A percentile compares a stretch with the other conserved stretches of the same genome.
These are phyloP conservation scores for Gymnoscopelus braueri DNA, from an alignment of 2,797 vertebrate genomes.

Conservation along the genomic window DNA sequence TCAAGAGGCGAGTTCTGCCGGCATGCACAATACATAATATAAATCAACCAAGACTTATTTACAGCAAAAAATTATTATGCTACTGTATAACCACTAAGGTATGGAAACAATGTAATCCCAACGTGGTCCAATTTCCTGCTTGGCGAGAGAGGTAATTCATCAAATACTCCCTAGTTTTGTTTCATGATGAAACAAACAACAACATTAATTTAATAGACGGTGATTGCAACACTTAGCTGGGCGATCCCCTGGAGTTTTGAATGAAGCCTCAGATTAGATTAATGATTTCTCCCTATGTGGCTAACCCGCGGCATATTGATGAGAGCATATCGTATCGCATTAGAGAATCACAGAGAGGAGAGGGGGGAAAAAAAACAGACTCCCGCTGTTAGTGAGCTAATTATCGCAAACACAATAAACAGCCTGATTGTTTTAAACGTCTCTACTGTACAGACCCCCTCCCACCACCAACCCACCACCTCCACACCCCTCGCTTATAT, in stretches of 20 bases:
- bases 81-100: too few relatives aligned
- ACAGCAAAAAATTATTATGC: too few relatives aligned
- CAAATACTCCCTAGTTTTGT: slow-evolving; percentile 67
- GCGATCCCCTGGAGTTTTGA: slow-evolving; percentile 74
- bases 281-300: slow-evolving; percentile 77
- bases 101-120: slow-evolving; percentile 7
- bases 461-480: slow-evolving; percentile 48
- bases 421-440: slow-evolving; percentile 76
- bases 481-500: not conserved
- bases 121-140: slow-evolving; percentile 48
- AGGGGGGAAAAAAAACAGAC: slow-evolving; percentile 3
- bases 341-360: slow-evolving; percentile 71
- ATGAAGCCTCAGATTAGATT: slow-evolving; percentile 78
- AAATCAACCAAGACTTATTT: too few relatives aligned
- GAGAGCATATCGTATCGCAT: slow-evolving; percentile 74
- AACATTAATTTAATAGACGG: slow-evolving; percentile 75
- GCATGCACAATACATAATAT: too few relatives aligned
- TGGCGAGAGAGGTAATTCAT: slow-evolving; percentile 44
- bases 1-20: too few relatives aligned
- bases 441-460: slow-evolving; percentile 19
- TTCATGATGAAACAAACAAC: slow-evolving; percentile 75
- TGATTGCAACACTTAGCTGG: slow-evolving; percentile 69
- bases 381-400: slow-evolving; percentile 75
- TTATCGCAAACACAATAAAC: slow-evolving; percentile 78
- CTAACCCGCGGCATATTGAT: slow-evolving; percentile 69